Base-by-base conservation (phyloP, 2,797 vertebrate genomes). In the Crax fasciolata region DNA sequence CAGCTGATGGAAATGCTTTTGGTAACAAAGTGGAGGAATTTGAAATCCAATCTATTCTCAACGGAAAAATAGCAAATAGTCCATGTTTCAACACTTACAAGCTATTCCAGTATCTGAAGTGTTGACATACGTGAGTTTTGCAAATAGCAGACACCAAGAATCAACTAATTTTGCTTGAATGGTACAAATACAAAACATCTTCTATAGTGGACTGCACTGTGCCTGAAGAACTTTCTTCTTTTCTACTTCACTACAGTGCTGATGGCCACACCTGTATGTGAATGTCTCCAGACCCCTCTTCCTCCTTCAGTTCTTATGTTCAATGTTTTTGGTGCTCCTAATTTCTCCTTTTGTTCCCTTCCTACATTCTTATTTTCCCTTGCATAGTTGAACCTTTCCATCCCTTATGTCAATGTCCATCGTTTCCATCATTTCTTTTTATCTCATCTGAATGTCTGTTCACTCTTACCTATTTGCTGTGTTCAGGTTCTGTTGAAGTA, bases 1-100 rank as follows among this genome's bases (percentile, higher is more conserved):
- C 94, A 97, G 90, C 91, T 98, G 97, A 97, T 97, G 92, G 82
- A 97, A 95, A 87, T 88, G 96, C 72, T 96, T 95, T 94, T 91
- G 62, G 77, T 96, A 94, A 94, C 63, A 94, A 94, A 95, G 92
- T 71, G 73, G 92, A 41, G 66, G 68, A 90, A 90, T 95, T 92
- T 96, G 93, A 97, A 97, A 98, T 96, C 72, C 92, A 94, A 97
- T 95, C 93, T 94, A 5, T 92, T 96, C 89, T 95, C 88, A 62
- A 13, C 4, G 55, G 79, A 88, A 91, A 92, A 94, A 15, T 67
- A 70, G 84, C 71, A 96, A 91, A 94, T 84, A 93, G 72, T 63
- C 87, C 59, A 19, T 73, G 87, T 95, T 95, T 96, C 87, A 95
- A 80, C 52, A 62, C 1, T 55, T 90, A 78, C 77, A 83, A 90